Evolutionary conservation across 2,113 vertebrate species (phyloP).

Genomic region (Ammospiza nelsoni): DNA sequence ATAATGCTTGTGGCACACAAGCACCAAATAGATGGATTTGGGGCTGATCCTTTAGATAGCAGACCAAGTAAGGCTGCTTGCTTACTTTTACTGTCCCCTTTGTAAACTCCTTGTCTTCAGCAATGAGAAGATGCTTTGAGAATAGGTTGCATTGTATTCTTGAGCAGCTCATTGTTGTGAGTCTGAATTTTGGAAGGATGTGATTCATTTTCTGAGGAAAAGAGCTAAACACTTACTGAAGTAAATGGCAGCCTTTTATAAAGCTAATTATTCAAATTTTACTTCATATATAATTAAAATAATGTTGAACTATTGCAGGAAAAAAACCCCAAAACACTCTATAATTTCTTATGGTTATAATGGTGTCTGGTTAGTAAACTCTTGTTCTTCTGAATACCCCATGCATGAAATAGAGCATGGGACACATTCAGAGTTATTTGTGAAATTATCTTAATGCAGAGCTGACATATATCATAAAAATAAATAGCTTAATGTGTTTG

Average conservation of each 20-base stretch:
- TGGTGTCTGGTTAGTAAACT: background rate
- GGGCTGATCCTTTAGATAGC: background rate
- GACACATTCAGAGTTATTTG: conserved; percentile 19
- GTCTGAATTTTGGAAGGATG: conserved; percentile 49
- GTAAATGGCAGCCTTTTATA: conserved; percentile 35
- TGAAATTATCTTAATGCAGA: conserved; percentile 22
- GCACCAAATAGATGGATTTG: background rate
- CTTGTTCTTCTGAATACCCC: background rate
- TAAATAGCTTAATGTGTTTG: conserved; percentile 20
- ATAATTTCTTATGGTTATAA: conserved; percentile 41
- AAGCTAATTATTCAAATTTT: conserved; percentile 49
- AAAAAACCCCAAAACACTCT: background rate
- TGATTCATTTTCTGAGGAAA: conserved; percentile 52
- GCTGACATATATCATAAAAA: conserved; percentile 33
- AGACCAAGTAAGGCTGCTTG: background rate
- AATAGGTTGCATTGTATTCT: conserved; percentile 9
- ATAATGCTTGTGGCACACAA: background rate
- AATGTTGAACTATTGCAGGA: conserved; percentile 8
- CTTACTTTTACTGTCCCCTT: background rate
- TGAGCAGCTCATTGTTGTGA: conserved; percentile 43
- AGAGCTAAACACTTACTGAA: conserved; percentile 47
- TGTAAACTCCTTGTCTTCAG: background rate
- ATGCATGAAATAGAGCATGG: background rate
- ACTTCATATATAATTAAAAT: conserved; percentile 65
- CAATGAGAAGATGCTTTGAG: background rate